Percentiles rank a stretch among this genome's conserved stretches.
Conservation (phyloP, 2,797 vertebrate genomes). For the Euphonia xanthogaster region DNA sequence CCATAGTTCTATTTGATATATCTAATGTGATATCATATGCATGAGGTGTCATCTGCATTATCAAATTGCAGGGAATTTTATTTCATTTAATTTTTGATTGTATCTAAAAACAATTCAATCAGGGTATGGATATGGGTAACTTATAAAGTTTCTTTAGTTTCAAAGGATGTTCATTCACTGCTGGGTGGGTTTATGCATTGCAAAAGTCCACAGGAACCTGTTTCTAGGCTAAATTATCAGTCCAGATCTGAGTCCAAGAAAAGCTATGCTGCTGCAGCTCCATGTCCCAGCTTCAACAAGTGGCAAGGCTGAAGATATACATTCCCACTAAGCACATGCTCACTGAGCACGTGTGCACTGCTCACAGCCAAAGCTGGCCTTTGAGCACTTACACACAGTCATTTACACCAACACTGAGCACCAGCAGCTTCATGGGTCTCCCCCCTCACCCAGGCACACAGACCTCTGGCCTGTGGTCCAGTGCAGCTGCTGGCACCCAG, state of each 20-base stretch:
- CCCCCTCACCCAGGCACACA: fast-evolving
- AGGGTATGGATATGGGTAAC: not conserved
- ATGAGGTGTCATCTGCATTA: not conserved
- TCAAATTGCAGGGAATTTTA: not conserved
- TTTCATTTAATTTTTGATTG: not conserved
- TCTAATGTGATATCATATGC: not conserved
- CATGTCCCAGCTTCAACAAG: not conserved
- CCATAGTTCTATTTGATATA: not conserved
- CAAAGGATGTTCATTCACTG: not conserved
- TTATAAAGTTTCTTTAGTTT: not conserved
- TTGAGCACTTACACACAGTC: fast-evolving
- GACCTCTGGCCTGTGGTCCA: not conserved
- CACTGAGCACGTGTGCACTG: fast-evolving
- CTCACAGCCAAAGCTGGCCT: not conserved
- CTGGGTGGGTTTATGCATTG: not conserved
- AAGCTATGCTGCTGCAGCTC: not conserved
- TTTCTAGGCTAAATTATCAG: not conserved
- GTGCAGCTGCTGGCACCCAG: not conserved
- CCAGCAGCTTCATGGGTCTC: not conserved
- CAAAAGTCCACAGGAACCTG: not conserved
- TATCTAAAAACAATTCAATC: not conserved
- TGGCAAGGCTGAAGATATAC: not conserved
- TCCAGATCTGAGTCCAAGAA: fast-evolving
- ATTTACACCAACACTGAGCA: too few relatives aligned
- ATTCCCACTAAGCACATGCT: not conserved